phyloP scores from a whole-genome alignment of 2,888 invertebrate genomes.

The Tribolium freemani region DNA sequence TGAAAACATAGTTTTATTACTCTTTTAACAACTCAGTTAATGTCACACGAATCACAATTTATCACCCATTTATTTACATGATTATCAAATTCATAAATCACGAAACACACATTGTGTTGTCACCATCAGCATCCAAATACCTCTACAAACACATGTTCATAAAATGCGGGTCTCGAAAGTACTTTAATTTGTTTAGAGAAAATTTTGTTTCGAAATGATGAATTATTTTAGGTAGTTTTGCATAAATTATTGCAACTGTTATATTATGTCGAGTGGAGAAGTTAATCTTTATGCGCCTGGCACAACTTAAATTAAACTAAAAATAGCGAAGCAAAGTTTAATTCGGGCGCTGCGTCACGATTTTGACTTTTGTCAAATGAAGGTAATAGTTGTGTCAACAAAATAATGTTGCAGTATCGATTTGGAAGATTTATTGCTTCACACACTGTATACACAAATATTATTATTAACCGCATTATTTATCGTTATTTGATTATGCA shows the following conservation, averaged over 20 bases:
- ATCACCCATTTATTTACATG: not conserved
- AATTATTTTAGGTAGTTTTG: not conserved
- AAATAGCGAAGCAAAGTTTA: not conserved
- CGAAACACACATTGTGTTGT: not conserved
- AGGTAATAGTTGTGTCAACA: not conserved
- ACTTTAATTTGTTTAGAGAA: too few species aligned
- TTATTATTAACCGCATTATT: not conserved
- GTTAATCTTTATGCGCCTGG: not conserved
- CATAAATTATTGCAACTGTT: not conserved
- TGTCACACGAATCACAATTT: not conserved
- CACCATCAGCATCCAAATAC: too few species aligned
- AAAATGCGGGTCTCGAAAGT: too few species aligned
- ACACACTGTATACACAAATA: not conserved
- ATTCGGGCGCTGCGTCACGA: not conserved
- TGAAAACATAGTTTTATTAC: not conserved
- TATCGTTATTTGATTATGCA: not conserved
- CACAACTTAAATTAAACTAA: not conserved
- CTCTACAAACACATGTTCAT: too few species aligned
- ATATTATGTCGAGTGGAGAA: not conserved
- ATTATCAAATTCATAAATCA: not conserved
- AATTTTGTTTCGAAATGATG: too few species aligned
- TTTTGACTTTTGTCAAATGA: not conserved
- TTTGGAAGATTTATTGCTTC: not conserved
- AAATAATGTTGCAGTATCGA: not conserved
- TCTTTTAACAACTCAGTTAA: not conserved